A percentile compares a stretch with the other conserved stretches of the same genome.
These are phyloP conservation scores for Rhabditoides inermis DNA, from an alignment of 2,888 invertebrate genomes.

Conservation along the genomic window DNA sequence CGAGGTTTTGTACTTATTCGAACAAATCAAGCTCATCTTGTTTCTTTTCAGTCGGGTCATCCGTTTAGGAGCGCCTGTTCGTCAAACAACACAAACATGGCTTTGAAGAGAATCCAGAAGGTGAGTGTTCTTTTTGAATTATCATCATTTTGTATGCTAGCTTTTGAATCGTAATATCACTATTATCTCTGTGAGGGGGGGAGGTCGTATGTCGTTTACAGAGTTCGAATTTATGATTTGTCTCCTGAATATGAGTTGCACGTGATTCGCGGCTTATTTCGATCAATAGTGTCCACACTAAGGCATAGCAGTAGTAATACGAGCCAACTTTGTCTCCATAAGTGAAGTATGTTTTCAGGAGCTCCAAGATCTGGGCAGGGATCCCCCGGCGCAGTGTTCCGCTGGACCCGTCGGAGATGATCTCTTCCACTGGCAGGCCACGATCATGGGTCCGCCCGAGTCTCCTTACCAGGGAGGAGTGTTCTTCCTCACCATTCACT, in stretches of 20 bases:
- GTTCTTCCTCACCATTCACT: constrained; percentile 92
- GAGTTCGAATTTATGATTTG: no score
- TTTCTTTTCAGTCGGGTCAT: constrained; percentile 1
- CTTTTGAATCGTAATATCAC: no score
- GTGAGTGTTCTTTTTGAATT: no score
- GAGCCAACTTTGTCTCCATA: neutral
- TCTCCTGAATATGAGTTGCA: no score
- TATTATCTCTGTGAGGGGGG: no score
- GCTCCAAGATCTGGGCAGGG: constrained; percentile 99
- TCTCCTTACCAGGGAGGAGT: constrained; percentile 87
- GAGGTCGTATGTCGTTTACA: no score
- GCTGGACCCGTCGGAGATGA: constrained; percentile 99
- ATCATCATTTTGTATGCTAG: no score
- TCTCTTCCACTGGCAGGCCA: constrained; percentile 99
- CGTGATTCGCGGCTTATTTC: no score
- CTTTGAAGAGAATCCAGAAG: constrained; percentile 51
- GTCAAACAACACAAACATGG: constrained; percentile 26
- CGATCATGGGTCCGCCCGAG: constrained; percentile 99
- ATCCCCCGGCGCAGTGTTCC: constrained; percentile 99
- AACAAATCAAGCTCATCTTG: neutral
- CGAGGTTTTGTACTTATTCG: no score
- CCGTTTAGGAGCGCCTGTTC: constrained; percentile 1
- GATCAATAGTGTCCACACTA: no score
- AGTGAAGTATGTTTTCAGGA: constrained; percentile 65
- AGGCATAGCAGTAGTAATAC: no score